A percentile compares a stretch with the other conserved stretches of the same genome.
phyloP scores from a whole-genome alignment of 1,140 invertebrate species.

The Drosophila punjabiensis region DNA sequence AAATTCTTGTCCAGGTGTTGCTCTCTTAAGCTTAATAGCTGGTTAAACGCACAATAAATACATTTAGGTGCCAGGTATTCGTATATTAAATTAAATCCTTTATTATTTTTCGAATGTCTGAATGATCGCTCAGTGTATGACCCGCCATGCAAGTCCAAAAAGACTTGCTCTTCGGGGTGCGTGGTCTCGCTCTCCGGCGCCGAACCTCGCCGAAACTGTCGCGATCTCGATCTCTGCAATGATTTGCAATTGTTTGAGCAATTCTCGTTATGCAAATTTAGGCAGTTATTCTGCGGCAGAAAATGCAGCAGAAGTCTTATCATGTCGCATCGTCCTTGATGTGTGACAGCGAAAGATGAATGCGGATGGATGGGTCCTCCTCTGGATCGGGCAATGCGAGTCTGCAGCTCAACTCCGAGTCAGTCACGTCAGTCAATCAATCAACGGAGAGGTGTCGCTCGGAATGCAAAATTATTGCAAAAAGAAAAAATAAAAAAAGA shows the following conservation, averaged over 20 bases:
- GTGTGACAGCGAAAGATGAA: conserved; percentile 21
- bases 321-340: conserved; percentile 49
- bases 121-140: neutral
- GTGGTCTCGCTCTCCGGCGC: conserved; percentile 5
- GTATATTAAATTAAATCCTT: too few relatives aligned
- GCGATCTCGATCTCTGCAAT: conserved; percentile 25
- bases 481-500: neutral
- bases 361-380: neutral
- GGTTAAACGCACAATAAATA: too few relatives aligned
- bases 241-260: conserved; percentile 51
- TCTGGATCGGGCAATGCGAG: conserved; percentile 2
- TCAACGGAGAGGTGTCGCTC: conserved; percentile 20
- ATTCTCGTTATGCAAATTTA: conserved; percentile 65
- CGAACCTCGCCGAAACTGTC: neutral
- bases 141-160: neutral
- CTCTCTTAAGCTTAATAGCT: too few relatives aligned
- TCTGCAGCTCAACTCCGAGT: neutral
- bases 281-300: conserved; percentile 21
- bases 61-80: too few relatives aligned
- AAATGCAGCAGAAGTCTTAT: neutral
- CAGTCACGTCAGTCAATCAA: conserved; percentile 28
- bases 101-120: neutral
- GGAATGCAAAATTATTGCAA: conserved; percentile 29
- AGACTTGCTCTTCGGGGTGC: conserved; percentile 11
- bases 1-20: too few relatives aligned